phyloP scores from a whole-genome alignment of 2,888 invertebrate species.

The Ellobium chinense region DNA sequence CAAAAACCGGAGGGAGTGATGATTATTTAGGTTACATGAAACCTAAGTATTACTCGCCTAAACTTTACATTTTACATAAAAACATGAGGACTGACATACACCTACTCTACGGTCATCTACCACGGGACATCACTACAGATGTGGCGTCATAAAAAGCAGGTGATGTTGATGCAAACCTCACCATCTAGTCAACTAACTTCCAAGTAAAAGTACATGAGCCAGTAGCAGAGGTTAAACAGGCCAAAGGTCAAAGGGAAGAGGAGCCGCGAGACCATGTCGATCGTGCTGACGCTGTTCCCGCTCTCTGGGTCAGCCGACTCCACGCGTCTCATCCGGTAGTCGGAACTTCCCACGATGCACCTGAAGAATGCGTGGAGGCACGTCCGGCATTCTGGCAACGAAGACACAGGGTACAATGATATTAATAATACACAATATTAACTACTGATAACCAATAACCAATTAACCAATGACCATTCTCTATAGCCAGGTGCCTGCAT shows the following conservation, averaged over 20 bases:
- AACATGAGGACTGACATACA: too few species aligned
- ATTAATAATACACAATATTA: too few species aligned
- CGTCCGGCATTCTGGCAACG: conserved; percentile 9
- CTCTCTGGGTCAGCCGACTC: conserved; percentile 54
- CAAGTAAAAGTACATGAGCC: conserved; percentile 80
- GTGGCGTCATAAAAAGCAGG: conserved; percentile 26
- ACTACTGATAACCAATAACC: too few species aligned
- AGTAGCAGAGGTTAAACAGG: conserved; percentile 92
- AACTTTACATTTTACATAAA: too few species aligned
- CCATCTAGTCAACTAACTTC: conserved; percentile 42
- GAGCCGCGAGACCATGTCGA: conserved; percentile 88
- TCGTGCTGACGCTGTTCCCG: conserved; percentile 88
- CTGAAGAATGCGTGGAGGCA: conserved; percentile 56
- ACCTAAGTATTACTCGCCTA: too few species aligned
- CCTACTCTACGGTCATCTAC: not conserved
- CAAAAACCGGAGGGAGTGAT: too few species aligned
- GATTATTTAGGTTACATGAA: too few species aligned
- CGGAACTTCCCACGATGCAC: conserved; percentile 66
- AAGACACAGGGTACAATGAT: too few species aligned
- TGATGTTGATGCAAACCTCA: conserved; percentile 29
- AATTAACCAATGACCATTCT: too few species aligned
- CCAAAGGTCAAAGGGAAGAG: conserved; percentile 92
- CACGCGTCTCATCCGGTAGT: conserved; percentile 49
- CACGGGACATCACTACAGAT: not conserved
- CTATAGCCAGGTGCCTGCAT: too few species aligned